Evolutionary conservation across 1,140 invertebrate species (phyloP), one percentile per base, ranked within the genome.

Genomic region (Cotesia glomerata): DNA sequence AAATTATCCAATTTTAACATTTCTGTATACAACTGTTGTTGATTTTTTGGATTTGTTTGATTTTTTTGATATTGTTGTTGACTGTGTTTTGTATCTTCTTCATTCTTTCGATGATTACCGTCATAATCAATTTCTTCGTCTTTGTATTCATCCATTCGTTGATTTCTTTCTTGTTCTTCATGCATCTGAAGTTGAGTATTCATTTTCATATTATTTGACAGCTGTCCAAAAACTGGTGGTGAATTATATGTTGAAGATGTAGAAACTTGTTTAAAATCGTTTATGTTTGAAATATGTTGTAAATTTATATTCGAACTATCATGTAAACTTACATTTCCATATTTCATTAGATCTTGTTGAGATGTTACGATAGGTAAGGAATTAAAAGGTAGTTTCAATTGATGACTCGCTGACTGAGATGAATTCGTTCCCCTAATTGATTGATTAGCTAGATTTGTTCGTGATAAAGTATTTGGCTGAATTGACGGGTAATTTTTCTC

Each of bases 1-100:
- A 91, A 82, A 70, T 89, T 89, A 71, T 91, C 90, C 8, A 90
- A 77, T 61, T 89, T 82, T 32, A 89, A 69, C 84, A 87, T 86
- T 11, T 78, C 81, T 0, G 85, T 82, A 72, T 87, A 84, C 4
- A 83, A 54, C 5, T 79, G 72, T 35, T 81, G 81, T 66, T 83
- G 80, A 18, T 63, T 80, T 39, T 81, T 81, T 5, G 76, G 63
- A 71, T 78, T 75, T 5, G 74, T 68, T 71, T 79, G 80, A 5
- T 76, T 70, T 49, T 77, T 75, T 71, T 62, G 77, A 69, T 86
- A 82, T 67, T 79, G 71, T 65, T 81, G 78, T 32, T 76, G 63
- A 45, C 85, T 82, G n/a, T 83, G 79, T 5, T 80, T 82, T 64
- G 83, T 86, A 39, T 89, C 88, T 68, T 89, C 89, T 18, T 89